Evolutionary conservation across 2,888 invertebrate genomes (phyloP).

Genomic region (Tinea pellionella): DNA sequence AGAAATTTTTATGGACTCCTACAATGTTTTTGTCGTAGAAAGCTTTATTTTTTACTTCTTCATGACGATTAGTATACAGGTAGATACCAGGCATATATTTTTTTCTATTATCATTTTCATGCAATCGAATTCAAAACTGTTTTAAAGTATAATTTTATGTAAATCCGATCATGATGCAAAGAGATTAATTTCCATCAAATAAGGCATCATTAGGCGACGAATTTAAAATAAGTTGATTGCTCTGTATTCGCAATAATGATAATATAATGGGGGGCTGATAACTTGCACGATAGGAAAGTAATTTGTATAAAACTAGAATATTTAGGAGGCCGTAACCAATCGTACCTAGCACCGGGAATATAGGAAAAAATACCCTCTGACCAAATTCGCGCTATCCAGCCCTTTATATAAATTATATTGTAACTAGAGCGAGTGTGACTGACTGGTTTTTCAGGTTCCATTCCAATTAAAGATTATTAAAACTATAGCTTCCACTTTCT

Average conservation of each 20-base stretch:
- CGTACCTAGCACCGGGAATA: conserved; percentile 1
- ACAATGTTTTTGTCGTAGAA: too few relatives aligned
- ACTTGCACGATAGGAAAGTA: conserved; percentile 64
- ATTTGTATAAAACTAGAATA: conserved; percentile 60
- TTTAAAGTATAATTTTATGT: too few relatives aligned
- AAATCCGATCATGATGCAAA: background rate
- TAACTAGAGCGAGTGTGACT: too few relatives aligned
- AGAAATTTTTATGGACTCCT: background rate
- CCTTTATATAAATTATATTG: too few relatives aligned
- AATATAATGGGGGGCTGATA: conserved; percentile 64
- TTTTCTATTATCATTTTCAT: too few relatives aligned
- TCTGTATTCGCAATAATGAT: conserved; percentile 60
- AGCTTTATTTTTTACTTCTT: too few relatives aligned
- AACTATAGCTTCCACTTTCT: too few relatives aligned
- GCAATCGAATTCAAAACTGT: too few relatives aligned
- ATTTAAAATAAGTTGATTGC: conserved; percentile 32
- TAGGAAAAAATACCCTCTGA: background rate
- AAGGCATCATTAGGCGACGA: conserved; percentile 34
- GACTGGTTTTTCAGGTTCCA: too few relatives aligned
- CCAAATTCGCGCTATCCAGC: background rate
- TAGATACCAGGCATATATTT: too few relatives aligned
- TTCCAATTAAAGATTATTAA: too few relatives aligned
- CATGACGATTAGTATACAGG: too few relatives aligned
- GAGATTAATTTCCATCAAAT: conserved; percentile 14
- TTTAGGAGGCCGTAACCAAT: conserved; percentile 6